phyloP scores from a whole-genome alignment of 2,888 invertebrate genomes.

The Eustalomyia histrio region DNA sequence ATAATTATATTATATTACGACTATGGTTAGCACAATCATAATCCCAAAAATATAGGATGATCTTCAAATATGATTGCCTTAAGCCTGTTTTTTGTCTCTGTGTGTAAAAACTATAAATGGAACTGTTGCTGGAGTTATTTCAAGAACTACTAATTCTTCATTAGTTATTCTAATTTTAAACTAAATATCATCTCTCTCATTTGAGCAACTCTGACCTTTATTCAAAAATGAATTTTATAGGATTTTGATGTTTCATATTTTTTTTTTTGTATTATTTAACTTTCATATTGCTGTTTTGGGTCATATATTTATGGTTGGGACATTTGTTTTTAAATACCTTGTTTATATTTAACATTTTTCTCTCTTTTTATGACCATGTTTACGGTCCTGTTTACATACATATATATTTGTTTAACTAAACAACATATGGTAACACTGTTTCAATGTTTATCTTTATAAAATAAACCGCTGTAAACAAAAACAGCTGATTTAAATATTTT shows the following conservation, averaged over 20 bases:
- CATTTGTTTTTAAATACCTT: slow-evolving; percentile 1
- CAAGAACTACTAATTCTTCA: too few relatives aligned
- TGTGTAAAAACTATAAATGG: too few relatives aligned
- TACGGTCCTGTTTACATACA: slow-evolving; percentile 8
- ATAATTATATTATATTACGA: too few relatives aligned
- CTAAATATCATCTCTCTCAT: background rate
- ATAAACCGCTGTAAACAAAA: slow-evolving; percentile 16
- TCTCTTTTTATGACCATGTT: slow-evolving; percentile 40
- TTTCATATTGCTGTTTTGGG: slow-evolving; percentile 20
- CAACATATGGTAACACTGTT: slow-evolving; percentile 1
- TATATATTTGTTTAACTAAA: slow-evolving; percentile 8
- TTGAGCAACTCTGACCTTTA: too few relatives aligned
- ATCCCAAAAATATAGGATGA: too few relatives aligned
- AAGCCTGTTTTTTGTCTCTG: too few relatives aligned
- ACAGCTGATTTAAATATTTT: slow-evolving; percentile 45
- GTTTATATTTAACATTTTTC: slow-evolving; percentile 30
- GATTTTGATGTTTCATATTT: slow-evolving; percentile 21
- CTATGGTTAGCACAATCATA: too few relatives aligned
- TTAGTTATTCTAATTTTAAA: too few relatives aligned
- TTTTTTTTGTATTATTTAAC: slow-evolving; percentile 30
- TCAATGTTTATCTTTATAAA: background rate
- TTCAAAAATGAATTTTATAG: slow-evolving; percentile 7
- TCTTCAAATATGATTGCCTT: too few relatives aligned
- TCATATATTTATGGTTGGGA: slow-evolving; percentile 8
- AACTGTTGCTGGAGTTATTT: too few relatives aligned